phyloP scores from a whole-genome alignment of 2,113 vertebrate genomes.

The Todiramphus chloris region DNA sequence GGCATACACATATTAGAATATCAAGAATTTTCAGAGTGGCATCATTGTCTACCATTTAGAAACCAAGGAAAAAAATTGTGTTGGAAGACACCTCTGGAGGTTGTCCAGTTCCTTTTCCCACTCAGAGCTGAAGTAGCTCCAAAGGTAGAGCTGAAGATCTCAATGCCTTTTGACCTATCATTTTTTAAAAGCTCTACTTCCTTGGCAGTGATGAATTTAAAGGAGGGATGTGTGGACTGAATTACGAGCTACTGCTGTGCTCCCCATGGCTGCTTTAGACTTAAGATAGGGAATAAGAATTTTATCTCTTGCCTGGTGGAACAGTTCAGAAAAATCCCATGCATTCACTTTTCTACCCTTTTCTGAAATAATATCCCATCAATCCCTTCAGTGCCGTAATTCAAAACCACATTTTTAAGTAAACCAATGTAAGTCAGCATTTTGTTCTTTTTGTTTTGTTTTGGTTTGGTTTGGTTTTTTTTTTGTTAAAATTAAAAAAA shows the following conservation, averaged over 20 bases:
- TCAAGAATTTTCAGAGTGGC: background rate
- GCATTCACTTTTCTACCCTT: background rate
- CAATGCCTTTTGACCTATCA: background rate
- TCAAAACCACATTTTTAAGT: background rate
- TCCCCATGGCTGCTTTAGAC: background rate
- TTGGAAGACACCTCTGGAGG: background rate
- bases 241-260: background rate
- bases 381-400: background rate
- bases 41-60: background rate
- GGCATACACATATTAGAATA: background rate
- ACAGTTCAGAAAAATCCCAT: background rate
- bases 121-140: background rate
- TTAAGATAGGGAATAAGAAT: background rate
- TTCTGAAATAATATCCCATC: background rate
- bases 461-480: background rate
- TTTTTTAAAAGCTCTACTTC: background rate
- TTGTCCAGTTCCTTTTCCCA: background rate
- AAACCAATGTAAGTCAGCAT: background rate
- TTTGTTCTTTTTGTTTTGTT: background rate
- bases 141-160: background rate
- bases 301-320: background rate
- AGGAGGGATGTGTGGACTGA: background rate
- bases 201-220: background rate
- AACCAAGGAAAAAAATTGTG: background rate
- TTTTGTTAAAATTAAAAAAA: too few species aligned